Percentiles rank a stretch among this genome's conserved stretches.
Conservation (phyloP, 2,888 invertebrate species). For the Standfussiana lucernea region DNA sequence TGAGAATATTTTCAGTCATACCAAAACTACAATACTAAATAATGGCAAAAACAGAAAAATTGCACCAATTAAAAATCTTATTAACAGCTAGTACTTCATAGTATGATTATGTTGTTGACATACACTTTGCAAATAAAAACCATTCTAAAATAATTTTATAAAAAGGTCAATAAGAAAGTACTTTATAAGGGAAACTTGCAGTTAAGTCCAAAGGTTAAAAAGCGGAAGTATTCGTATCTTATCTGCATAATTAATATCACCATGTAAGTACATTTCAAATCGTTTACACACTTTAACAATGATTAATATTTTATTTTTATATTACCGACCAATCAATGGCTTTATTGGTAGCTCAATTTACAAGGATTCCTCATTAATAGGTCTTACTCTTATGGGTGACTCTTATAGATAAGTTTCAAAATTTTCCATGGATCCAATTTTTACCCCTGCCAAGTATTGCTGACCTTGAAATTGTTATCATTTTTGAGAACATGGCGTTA, state of each 20-base stretch:
- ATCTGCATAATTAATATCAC: conserved; percentile 46
- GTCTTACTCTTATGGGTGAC: conserved; percentile 9
- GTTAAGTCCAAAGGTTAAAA: conserved; percentile 26
- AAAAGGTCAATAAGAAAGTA: conserved; percentile 10
- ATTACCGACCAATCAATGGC: conserved; percentile 44
- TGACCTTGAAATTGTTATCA: conserved; percentile 30
- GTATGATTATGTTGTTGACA: conserved; percentile 47
- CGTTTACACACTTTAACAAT: conserved; percentile 28
- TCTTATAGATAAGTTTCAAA: conserved; percentile 22
- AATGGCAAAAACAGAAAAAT: conserved; percentile 57
- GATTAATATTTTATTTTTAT: conserved; percentile 34
- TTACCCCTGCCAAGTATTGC: conserved; percentile 18
- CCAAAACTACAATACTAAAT: conserved; percentile 57
- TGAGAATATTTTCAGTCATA: conserved; percentile 58
- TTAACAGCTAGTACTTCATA: conserved; percentile 40
- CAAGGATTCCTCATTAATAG: conserved; percentile 24
- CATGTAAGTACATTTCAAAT: conserved; percentile 49
- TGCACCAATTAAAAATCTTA: conserved; percentile 49
- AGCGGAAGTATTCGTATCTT: conserved; percentile 41
- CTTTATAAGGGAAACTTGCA: conserved; percentile 24
- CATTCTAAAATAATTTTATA: conserved; percentile 13
- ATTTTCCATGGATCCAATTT: conserved; percentile 7
- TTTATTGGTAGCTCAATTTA: conserved; percentile 26
- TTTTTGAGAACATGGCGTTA: conserved; percentile 35
- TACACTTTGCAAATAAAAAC: conserved; percentile 38